Conservation (phyloP, 37 sponge, comb jelly and placozoan genomes). For the Bolinopsis microptera region DNA sequence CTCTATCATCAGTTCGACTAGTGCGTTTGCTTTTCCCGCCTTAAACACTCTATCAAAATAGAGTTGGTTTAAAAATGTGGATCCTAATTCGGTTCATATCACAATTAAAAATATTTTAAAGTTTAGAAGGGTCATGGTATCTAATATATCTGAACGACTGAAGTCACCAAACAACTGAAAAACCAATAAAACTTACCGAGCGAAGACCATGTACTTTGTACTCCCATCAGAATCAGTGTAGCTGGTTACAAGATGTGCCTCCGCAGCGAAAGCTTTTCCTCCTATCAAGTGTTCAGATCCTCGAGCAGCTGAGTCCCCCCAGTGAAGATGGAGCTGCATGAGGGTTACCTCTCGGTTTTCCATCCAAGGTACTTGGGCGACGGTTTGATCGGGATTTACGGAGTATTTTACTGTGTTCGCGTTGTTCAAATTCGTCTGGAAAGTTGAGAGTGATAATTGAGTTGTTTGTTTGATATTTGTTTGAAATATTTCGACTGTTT, state of each 20-base stretch:
- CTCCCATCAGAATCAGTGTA: neutral
- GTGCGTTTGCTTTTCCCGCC: neutral
- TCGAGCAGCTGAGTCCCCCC: neutral
- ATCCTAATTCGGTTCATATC: neutral
- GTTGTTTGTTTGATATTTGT: too few species aligned
- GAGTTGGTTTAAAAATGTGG: too few species aligned
- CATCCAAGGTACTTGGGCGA: neutral
- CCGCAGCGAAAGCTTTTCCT: neutral
- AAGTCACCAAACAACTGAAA: too few species aligned
- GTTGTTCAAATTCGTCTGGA: neutral
- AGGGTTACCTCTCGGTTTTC: neutral
- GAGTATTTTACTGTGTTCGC: neutral
- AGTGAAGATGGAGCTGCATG: neutral
- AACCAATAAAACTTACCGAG: neutral
- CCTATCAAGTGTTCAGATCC: neutral
- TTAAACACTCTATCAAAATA: neutral
- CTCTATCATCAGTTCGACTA: neutral
- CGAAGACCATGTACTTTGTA: neutral
- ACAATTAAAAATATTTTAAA: too few species aligned
- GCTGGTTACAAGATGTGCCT: neutral
- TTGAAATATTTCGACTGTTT: too few species aligned
- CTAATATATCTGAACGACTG: too few species aligned
- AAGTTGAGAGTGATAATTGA: too few species aligned
- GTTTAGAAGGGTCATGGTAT: too few species aligned
- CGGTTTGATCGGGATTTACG: neutral